phyloP scores from a whole-genome alignment of 2,797 vertebrate genomes.

The Columba guinea region DNA sequence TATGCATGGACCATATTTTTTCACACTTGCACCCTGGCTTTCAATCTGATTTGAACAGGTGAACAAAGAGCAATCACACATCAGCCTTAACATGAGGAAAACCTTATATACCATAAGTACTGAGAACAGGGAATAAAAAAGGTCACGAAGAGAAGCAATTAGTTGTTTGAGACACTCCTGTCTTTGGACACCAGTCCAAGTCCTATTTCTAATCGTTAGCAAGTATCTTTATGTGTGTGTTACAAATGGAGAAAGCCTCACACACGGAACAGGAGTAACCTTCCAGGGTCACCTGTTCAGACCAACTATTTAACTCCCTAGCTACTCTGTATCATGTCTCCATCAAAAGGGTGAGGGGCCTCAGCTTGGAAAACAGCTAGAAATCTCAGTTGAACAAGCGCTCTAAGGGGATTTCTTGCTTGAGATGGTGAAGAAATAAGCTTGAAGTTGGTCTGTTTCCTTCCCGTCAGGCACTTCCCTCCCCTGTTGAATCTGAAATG shows the following conservation, averaged over 20 bases:
- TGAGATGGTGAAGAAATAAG: conserved; percentile 35
- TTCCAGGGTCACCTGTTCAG: background rate
- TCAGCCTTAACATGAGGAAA: background rate
- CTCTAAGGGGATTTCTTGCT: conserved; percentile 31
- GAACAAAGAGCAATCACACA: conserved; percentile 8
- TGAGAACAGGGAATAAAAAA: background rate
- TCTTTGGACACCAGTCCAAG: background rate
- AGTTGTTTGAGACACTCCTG: background rate
- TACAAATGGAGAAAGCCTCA: background rate
- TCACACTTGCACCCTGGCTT: background rate
- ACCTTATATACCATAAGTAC: background rate
- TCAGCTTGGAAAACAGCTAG: background rate
- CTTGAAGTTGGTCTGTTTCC: conserved; percentile 4
- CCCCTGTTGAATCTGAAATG: conserved; percentile 8
- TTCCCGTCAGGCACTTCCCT: background rate
- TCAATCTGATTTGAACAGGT: background rate
- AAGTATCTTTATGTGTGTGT: background rate
- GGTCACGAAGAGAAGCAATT: background rate
- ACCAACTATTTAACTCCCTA: background rate
- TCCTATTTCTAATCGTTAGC: background rate
- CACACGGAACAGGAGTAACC: background rate
- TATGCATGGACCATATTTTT: background rate
- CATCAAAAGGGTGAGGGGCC: background rate
- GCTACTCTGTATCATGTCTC: background rate
- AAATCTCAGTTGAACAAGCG: background rate